Evolutionary conservation across 2,113 vertebrate genomes (phyloP).

Genomic region (Cariama cristata): DNA sequence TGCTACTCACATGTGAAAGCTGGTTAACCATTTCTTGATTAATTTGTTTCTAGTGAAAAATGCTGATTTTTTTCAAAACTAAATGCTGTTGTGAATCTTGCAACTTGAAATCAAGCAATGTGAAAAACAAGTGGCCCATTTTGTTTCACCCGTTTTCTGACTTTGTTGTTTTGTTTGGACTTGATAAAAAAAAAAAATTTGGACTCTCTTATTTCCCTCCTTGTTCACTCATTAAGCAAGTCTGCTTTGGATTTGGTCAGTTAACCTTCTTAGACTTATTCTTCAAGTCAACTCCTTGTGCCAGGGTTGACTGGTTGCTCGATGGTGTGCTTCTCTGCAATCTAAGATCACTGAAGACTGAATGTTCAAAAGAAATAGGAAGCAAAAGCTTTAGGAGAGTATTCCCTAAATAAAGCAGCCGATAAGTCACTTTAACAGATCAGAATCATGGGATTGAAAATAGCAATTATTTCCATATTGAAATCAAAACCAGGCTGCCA

Average conservation of each 20-base stretch:
- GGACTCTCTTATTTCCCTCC: not conserved
- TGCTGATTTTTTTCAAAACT: not conserved
- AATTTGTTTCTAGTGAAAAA: not conserved
- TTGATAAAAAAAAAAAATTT: not conserved
- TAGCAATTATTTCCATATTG: not conserved
- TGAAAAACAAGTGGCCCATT: not conserved
- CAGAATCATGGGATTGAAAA: not conserved
- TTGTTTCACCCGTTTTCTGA: not conserved
- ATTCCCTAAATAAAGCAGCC: not conserved
- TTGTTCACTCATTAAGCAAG: not conserved
- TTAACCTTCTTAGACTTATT: not conserved
- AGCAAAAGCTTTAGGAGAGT: not conserved
- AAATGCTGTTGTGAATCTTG: not conserved
- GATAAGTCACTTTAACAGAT: not conserved
- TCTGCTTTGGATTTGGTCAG: not conserved
- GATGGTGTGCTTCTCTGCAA: not conserved
- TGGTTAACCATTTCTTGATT: not conserved
- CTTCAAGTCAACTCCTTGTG: not conserved
- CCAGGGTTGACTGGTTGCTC: not conserved
- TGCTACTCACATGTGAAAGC: not conserved
- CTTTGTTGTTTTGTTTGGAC: not conserved
- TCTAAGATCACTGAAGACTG: not conserved
- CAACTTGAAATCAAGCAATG: not conserved
- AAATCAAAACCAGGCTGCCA: not conserved
- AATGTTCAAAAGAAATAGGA: not conserved